A percentile compares a stretch with the other conserved stretches of the same genome.
These are phyloP conservation scores for Isaurus tuberculatus DNA, from an alignment of 92 coral and sea anemone species.

Conservation along the genomic window DNA sequence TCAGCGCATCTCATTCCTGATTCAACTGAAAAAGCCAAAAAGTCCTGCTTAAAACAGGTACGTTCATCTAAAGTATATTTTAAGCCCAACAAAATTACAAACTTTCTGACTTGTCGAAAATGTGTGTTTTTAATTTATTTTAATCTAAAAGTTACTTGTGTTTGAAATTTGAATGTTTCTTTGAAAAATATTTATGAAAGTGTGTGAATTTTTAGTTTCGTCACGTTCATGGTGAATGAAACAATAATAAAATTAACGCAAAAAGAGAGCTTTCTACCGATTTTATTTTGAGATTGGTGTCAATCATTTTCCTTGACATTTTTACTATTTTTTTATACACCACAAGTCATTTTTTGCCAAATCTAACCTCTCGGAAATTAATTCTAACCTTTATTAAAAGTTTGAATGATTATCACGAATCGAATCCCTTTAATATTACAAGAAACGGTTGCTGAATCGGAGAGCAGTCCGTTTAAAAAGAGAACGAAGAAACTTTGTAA, in stretches of 20 bases:
- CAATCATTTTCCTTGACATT: not conserved
- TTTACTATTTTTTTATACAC: not conserved
- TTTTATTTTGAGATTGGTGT: not conserved
- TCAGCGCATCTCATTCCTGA: slow-evolving; percentile 35
- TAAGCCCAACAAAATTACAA: not conserved
- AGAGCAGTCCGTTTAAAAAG: not conserved
- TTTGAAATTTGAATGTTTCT: slow-evolving; percentile 1
- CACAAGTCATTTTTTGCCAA: not conserved
- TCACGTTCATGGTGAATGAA: not conserved
- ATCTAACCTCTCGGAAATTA: not conserved
- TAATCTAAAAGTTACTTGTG: not conserved
- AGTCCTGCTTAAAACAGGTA: slow-evolving; percentile 40
- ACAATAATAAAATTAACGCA: not conserved
- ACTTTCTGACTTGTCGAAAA: not conserved
- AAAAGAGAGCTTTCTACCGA: not conserved
- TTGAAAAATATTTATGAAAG: not conserved
- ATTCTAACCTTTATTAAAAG: not conserved
- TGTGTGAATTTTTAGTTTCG: not conserved
- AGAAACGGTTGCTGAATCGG: not conserved
- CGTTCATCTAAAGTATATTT: not conserved
- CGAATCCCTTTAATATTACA: not conserved
- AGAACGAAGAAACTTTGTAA: not conserved
- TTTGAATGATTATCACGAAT: slow-evolving; percentile 6
- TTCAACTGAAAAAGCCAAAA: slow-evolving; percentile 13
- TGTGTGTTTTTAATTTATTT: not conserved